phyloP scores from a whole-genome alignment of 2,113 vertebrate species.

The Smithornis capensis region DNA sequence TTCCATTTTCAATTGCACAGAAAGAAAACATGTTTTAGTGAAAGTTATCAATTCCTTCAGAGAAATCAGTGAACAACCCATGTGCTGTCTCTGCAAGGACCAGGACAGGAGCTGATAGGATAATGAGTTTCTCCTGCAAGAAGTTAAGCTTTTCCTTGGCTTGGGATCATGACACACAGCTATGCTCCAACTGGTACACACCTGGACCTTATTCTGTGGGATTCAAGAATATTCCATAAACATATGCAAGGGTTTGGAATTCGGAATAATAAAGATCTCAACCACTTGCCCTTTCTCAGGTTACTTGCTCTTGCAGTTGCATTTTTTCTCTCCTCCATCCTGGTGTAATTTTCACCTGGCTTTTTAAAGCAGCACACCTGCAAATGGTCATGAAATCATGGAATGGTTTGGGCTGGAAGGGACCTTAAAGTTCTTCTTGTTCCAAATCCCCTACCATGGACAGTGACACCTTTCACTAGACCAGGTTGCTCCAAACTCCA shows the following conservation, averaged over 20 bases:
- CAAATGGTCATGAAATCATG: neutral
- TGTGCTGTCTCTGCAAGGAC: neutral
- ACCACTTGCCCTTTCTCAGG: neutral
- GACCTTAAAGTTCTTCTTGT: neutral
- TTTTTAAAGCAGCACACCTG: neutral
- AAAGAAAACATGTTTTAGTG: neutral
- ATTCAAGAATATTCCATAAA: neutral
- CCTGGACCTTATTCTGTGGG: neutral
- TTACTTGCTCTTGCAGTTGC: neutral
- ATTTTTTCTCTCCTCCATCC: neutral
- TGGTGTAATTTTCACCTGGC: neutral
- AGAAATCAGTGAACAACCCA: neutral
- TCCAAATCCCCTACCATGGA: neutral
- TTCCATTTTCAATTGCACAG: neutral
- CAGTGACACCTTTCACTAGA: neutral
- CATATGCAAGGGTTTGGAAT: neutral
- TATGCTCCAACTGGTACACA: neutral
- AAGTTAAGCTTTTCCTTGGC: neutral
- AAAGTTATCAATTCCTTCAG: neutral
- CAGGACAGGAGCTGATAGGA: neutral
- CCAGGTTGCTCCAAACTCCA: neutral
- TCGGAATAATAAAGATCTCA: neutral
- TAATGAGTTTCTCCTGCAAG: neutral
- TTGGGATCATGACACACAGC: neutral
- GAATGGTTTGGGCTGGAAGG: neutral